Evolutionary conservation across 2,797 vertebrate genomes (phyloP), one percentile per base, ranked within the genome.

Genomic region (Sternotherus odoratus): DNA sequence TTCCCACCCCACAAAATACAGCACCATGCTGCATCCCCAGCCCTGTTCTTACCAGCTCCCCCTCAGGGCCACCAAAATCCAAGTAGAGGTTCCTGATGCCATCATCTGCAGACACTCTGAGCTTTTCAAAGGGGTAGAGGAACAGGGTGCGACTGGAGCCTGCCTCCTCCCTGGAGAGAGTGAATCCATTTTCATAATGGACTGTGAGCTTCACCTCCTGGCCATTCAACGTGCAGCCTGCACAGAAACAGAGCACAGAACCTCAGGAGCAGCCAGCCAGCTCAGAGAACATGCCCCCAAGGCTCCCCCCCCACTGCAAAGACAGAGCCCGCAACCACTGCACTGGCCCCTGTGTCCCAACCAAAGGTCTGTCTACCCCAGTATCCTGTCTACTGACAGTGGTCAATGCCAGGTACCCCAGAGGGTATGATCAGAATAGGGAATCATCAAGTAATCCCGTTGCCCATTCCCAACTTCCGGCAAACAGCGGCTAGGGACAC

Each of bases 21-120:
- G 49, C 51, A 66, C 4, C 16, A n/a, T 1, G 8, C 24, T 24
- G 4, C 39, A 39, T 13, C n/a, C 24, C 33, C 50, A 69, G 60
- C 50, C 46, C 84, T 11, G 23, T 79, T 60, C 98, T 98, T 94
- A 99, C 99, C 99, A 99, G 98, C 95, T 99, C 99, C 91, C 99
- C 99, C 95, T 99, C 99, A 0, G 99, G 98, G 69, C 99, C 99
- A 6, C 99, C 99, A 26, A 99, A 99, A 97, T 99, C 99, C 92
- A 99, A 97, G 97, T 99, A 99, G 30, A 99, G 98, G 93, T 98
- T 99, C 88, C 98, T 98, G 97, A 99, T 98, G 83, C 99, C 99
- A 0, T 99, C 99, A 0, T 99, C 99, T 0, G 99, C 98, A 0
- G 99, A 99, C 99, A 99, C 98, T 95, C 98, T 99, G 63, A 99